Percentiles rank a stretch among this genome's conserved stretches.
These are phyloP conservation scores for Nansenia antarctica DNA, from an alignment of 2,113 vertebrate genomes.

Conservation along the genomic window DNA sequence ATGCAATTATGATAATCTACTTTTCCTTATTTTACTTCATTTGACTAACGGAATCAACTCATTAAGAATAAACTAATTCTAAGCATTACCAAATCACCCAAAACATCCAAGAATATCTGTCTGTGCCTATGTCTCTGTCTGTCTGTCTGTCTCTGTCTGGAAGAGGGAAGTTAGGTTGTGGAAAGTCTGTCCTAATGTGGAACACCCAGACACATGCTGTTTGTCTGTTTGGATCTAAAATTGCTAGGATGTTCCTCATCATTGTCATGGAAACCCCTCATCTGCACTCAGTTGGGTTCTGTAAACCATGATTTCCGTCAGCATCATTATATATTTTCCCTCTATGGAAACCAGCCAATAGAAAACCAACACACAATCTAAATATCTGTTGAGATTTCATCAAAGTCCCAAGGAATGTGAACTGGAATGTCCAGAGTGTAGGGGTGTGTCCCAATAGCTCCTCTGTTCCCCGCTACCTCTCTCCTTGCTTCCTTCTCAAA, in stretches of 20 bases:
- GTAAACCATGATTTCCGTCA: not conserved
- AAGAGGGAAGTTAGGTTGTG: not conserved
- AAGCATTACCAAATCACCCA: not conserved
- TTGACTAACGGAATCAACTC: conserved; percentile 1
- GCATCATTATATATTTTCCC: not conserved
- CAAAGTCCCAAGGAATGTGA: not conserved
- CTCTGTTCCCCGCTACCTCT: no score
- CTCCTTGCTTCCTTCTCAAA: no score
- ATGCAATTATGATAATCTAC: not conserved
- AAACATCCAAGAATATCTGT: not conserved
- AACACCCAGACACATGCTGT: not conserved
- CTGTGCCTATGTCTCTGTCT: not conserved
- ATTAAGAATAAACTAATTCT: not conserved
- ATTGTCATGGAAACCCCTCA: not conserved
- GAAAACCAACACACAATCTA: not conserved
- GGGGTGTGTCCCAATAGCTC: not conserved
- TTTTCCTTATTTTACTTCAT: not conserved
- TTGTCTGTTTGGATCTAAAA: not conserved
- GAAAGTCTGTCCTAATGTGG: not conserved
- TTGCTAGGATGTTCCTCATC: not conserved
- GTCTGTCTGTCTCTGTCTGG: not conserved
- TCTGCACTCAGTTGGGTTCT: not conserved
- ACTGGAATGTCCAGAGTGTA: not conserved
- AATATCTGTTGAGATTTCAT: not conserved
- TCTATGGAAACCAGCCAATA: not conserved